phyloP scores from a whole-genome alignment of 2,113 vertebrate genomes.

The Nyctereutes procyonoides region DNA sequence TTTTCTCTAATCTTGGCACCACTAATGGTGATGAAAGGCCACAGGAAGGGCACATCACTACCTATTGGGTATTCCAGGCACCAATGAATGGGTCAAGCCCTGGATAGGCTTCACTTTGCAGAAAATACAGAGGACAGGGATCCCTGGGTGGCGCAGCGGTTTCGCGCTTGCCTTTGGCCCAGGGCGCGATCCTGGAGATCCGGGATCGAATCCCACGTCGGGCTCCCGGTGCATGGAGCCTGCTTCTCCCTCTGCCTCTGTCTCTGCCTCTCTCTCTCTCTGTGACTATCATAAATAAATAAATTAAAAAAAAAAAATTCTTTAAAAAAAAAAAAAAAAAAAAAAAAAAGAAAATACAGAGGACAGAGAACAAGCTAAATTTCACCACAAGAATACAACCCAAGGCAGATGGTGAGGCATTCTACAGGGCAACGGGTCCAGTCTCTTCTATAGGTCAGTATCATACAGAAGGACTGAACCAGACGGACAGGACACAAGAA shows the following conservation, averaged over 20 bases:
- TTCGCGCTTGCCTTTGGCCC: no score
- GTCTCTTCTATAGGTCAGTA: background rate
- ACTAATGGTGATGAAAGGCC: background rate
- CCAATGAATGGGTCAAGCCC: background rate
- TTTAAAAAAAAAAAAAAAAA: no score
- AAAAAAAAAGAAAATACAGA: slow-evolving; percentile 12
- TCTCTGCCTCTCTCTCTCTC: no score
- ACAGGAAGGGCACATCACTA: background rate
- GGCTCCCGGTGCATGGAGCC: no score
- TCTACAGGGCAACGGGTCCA: background rate
- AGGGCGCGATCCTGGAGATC: no score
- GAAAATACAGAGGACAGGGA: slow-evolving; percentile 10
- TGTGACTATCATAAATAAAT: no score
- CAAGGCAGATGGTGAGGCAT: background rate
- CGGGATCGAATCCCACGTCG: no score
- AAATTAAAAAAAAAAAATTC: no score
- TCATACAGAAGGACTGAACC: background rate
- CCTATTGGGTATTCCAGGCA: background rate
- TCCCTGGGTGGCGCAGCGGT: no score
- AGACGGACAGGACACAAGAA: background rate
- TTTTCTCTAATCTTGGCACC: background rate
- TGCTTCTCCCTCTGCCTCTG: no score
- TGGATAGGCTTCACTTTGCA: background rate
- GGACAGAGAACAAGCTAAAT: background rate
- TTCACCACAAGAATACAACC: background rate